Evolutionary conservation across 1,140 invertebrate genomes (phyloP).

Genomic region (Drosophila albomicans): DNA sequence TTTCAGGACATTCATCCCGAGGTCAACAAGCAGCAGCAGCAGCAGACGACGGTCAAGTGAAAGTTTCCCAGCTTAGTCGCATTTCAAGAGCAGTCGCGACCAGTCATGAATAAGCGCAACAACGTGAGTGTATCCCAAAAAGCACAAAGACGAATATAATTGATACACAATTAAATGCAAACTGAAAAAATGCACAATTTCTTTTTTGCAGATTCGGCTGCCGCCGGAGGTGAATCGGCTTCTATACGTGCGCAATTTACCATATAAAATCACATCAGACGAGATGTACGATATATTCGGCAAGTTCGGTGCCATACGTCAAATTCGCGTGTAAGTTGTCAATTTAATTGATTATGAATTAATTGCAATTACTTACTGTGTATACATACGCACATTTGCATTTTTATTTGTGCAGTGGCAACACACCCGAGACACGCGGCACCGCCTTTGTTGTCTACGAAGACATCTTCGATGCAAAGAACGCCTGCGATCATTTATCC

Average conservation of each 20-base stretch:
- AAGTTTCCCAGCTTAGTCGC: slow-evolving; percentile 68
- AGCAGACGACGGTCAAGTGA: slow-evolving; percentile 55
- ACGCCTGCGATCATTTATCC: slow-evolving; percentile 99
- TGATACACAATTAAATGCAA: slow-evolving; percentile 31
- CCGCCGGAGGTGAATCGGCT: slow-evolving; percentile 99
- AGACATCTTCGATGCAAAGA: slow-evolving; percentile 99
- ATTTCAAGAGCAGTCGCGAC: slow-evolving; percentile 57
- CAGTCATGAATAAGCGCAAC: slow-evolving; percentile 82
- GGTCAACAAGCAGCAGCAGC: slow-evolving; percentile 53
- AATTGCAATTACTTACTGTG: slow-evolving; percentile 9
- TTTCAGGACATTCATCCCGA: slow-evolving; percentile 77
- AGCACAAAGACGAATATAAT: slow-evolving; percentile 30
- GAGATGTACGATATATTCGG: slow-evolving; percentile 99
- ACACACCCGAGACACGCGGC: slow-evolving; percentile 98
- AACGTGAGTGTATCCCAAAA: slow-evolving; percentile 65
- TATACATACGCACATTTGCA: background rate
- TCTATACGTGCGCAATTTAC: slow-evolving; percentile 98
- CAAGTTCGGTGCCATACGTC: slow-evolving; percentile 99
- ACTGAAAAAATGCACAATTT: background rate
- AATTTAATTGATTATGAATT: slow-evolving; percentile 35
- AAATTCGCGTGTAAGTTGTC: slow-evolving; percentile 96
- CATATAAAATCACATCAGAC: slow-evolving; percentile 99
- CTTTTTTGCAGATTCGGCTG: slow-evolving; percentile 92
- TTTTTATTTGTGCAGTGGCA: slow-evolving; percentile 90
- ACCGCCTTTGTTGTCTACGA: slow-evolving; percentile 99